Percentiles rank a stretch among this genome's conserved stretches.
These are phyloP conservation scores for Sylvilagus floridanus DNA, from an alignment of 2,797 vertebrate genomes.

Conservation along the genomic window DNA sequence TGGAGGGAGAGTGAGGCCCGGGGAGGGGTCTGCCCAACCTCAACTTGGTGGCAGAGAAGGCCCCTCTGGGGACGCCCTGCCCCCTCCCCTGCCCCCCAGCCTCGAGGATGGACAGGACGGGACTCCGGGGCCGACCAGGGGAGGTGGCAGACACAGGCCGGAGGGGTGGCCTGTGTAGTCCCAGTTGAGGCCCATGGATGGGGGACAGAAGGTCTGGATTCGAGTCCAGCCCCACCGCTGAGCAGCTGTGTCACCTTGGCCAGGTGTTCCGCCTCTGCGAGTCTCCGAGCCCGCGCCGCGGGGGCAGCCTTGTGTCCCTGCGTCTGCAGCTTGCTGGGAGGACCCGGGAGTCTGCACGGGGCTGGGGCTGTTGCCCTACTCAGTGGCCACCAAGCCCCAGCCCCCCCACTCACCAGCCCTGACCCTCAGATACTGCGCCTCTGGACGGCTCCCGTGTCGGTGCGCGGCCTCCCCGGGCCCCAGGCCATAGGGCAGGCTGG, in stretches of 20 bases:
- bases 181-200: neutral
- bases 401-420: neutral
- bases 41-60: neutral
- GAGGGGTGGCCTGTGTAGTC: neutral
- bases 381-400: no score
- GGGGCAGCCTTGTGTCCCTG: neutral
- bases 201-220: neutral
- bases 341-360: neutral
- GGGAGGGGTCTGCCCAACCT: neutral
- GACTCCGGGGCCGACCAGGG: neutral
- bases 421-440: neutral
- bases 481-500: neutral
- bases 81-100: neutral
- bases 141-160: neutral
- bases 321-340: neutral
- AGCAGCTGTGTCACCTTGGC: neutral
- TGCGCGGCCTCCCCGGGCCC: neutral
- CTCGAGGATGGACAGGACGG: neutral
- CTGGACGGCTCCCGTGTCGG: neutral
- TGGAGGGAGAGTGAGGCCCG: neutral
- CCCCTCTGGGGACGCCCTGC: neutral
- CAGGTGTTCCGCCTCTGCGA: neutral
- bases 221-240: neutral
- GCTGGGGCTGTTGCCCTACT: no score
- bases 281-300: fast-evolving